Evolutionary conservation across 2,113 vertebrate genomes (phyloP).

Genomic region (Guaruba guarouba): DNA sequence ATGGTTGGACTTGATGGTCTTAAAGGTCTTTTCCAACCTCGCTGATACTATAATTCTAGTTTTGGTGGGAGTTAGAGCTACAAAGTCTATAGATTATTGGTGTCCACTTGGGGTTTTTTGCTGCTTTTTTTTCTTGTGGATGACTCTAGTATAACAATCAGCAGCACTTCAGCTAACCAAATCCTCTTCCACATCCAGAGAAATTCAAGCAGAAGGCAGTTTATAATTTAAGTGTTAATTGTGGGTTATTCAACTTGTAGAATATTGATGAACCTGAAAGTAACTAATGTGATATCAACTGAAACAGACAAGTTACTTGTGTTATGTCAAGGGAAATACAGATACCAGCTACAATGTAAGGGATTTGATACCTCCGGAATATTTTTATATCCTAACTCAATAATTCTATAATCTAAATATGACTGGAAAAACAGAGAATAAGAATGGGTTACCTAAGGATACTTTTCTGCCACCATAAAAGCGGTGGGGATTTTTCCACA

Average conservation of each 20-base stretch:
- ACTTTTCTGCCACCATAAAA: neutral
- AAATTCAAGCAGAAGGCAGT: neutral
- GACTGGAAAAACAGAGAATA: neutral
- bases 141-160: neutral
- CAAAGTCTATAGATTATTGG: neutral
- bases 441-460: neutral
- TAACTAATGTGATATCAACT: neutral
- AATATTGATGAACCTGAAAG: conserved; percentile 36
- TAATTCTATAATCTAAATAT: neutral
- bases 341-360: neutral
- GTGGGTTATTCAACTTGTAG: neutral
- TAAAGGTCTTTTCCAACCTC: neutral
- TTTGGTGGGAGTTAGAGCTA: neutral
- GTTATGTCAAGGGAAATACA: neutral
- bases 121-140: neutral
- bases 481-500: rapidly evolving
- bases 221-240: neutral
- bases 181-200: neutral
- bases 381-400: neutral
- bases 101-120: neutral
- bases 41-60: neutral
- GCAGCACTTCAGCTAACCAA: neutral
- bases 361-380: neutral
- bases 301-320: neutral
- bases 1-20: neutral